Evolutionary conservation across 2,888 invertebrate genomes (phyloP).

Genomic region (Eristalis intricaria): DNA sequence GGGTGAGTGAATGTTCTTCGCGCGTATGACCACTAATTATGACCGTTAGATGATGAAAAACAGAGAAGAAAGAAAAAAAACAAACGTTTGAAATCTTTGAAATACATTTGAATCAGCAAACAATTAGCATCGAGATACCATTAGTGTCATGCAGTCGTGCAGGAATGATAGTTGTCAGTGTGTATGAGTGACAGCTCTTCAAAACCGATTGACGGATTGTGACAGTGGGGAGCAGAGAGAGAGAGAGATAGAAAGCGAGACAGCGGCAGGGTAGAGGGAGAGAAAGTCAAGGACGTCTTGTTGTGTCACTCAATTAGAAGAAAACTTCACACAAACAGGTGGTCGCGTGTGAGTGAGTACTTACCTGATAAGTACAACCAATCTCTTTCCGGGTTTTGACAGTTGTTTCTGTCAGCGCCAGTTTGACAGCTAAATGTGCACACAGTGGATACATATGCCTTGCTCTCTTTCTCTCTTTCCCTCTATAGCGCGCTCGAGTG

Average conservation of each 20-base stretch:
- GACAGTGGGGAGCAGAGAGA: neutral
- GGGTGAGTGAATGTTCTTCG: neutral
- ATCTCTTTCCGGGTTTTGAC: constrained; percentile 53
- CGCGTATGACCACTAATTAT: neutral
- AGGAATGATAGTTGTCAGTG: neutral
- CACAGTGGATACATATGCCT: constrained; percentile 30
- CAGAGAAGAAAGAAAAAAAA: neutral
- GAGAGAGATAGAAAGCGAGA: constrained; percentile 12
- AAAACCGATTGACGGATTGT: neutral
- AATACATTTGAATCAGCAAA: constrained; percentile 22
- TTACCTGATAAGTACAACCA: neutral
- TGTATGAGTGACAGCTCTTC: neutral
- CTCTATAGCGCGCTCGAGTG: neutral
- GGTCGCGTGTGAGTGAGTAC: constrained; percentile 7
- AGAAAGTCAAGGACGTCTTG: constrained; percentile 68
- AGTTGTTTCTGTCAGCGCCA: neutral
- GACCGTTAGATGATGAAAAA: neutral
- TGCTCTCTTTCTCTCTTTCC: neutral
- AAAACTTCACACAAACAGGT: constrained; percentile 45
- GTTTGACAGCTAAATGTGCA: constrained; percentile 49
- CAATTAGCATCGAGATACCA: constrained; percentile 25
- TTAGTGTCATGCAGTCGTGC: neutral
- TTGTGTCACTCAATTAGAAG: constrained; percentile 56
- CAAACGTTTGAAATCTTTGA: neutral
- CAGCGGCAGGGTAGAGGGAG: neutral